Evolutionary conservation across 2,113 vertebrate species (phyloP).

Genomic region (Lepus europaeus): DNA sequence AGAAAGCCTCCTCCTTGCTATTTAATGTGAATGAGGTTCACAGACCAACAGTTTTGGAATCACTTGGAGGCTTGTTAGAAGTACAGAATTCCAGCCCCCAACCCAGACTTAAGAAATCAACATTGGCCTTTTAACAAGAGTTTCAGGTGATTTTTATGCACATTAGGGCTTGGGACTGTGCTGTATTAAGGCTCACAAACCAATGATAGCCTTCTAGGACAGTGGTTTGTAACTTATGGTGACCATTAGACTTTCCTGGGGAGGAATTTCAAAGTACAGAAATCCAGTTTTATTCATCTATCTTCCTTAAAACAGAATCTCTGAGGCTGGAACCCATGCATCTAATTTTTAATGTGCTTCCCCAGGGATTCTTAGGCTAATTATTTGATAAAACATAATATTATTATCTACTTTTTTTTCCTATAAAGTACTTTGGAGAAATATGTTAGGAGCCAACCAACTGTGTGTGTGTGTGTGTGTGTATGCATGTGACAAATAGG

Average conservation of each 20-base stretch:
- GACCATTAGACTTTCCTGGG: background rate
- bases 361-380: background rate
- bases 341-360: conserved; percentile 5
- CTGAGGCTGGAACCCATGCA: too few relatives aligned
- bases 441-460: background rate
- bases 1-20: background rate
- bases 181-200: background rate
- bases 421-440: background rate
- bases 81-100: background rate
- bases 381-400: background rate
- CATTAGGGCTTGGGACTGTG: background rate
- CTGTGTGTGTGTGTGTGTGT: background rate
- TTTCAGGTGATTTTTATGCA: background rate
- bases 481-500: background rate
- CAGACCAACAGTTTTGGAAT: background rate
- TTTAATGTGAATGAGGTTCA: background rate
- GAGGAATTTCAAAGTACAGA: background rate
- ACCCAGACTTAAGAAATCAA: background rate
- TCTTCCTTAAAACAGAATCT: background rate
- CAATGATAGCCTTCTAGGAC: background rate
- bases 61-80: background rate
- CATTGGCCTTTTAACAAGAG: background rate
- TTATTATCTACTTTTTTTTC: background rate
- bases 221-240: background rate
- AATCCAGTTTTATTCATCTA: background rate